Evolutionary conservation across 2,888 invertebrate species (phyloP).

Genomic region (Ophion ventricosus): DNA sequence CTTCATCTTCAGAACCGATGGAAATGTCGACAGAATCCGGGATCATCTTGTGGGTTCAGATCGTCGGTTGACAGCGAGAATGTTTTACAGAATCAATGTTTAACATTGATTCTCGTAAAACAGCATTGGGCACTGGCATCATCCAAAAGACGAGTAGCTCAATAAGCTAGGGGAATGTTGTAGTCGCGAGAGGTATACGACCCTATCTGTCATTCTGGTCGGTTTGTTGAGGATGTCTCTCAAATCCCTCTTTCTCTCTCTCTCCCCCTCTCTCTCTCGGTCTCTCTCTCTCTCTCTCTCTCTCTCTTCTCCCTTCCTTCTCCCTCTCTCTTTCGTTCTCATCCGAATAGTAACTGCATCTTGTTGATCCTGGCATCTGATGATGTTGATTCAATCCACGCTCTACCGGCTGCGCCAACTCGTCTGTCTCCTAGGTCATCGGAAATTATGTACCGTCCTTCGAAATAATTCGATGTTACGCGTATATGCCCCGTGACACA

Average conservation of each 20-base stretch:
- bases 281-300: not conserved
- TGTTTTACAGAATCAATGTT: too few species aligned
- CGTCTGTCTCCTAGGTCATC: conserved; percentile 34
- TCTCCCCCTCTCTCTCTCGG: too few species aligned
- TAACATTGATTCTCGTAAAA: not conserved
- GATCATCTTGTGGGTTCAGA: too few species aligned
- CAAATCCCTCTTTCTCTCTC: not conserved
- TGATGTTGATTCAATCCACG: conserved; percentile 76
- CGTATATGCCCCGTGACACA: conserved; percentile 1
- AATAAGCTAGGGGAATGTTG: not conserved
- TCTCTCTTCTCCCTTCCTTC: not conserved
- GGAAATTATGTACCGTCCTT: conserved; percentile 10
- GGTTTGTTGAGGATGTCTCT: not conserved
- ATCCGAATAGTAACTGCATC: conserved; percentile 70
- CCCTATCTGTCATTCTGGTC: conserved; percentile 67
- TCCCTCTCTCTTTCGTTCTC: conserved; percentile 16
- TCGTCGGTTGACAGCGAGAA: too few species aligned
- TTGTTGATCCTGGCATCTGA: conserved; percentile 78
- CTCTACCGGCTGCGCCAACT: conserved; percentile 40
- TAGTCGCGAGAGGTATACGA: conserved; percentile 57
- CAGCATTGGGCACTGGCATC: not conserved
- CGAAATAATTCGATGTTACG: not conserved
- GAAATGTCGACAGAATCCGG: too few species aligned
- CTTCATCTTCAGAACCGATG: too few species aligned
- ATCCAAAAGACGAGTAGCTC: conserved; percentile 1